Evolutionary conservation across 2,888 invertebrate genomes (phyloP), one percentile per base, ranked within the genome.

Genomic region (Teinopalpus imperialis): DNA sequence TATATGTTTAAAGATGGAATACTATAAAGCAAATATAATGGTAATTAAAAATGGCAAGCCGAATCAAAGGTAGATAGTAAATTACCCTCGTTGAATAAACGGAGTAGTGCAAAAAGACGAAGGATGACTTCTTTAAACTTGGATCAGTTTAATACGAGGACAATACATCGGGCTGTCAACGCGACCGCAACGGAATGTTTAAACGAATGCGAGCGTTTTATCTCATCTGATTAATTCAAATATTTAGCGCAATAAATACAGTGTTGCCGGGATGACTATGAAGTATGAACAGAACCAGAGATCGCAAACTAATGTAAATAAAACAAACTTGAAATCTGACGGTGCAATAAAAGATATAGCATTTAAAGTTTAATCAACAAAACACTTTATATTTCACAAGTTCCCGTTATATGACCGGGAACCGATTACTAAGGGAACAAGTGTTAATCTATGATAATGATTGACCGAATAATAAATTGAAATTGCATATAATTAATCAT

Each of bases 141-240:
- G 63, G 63, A 75, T 82, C 83, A 81, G 69, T 66, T 76, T 70
- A 74, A 71, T 72, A 69, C 73, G 69, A 68, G 77, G 76, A 87
- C 86, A 87, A 87, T 87, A 87, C 86, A 87, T 85, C 85, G 78
- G 72, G 77, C 74, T 86, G 86, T 87, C 86, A 81, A 65, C 72
- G 78, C 79, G 82, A 81, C 85, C 83, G 82, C 82, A 77, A 69
- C 71, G 86, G 87, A 83, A 87, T 87, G 79, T 69, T 81, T 78
- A 75, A 81, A 74, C 82, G 81, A 76, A 81, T 74, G 69, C 76
- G 74, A 74, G 70, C 80, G 73, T 83, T 86, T 85, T 85, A 86
- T 86, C 83, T 83, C 82, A 80, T 81, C 81, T 85, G 86, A 86
- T 87, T 86, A 87, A 88, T 87, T 87, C 85, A 86, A 82, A 87